phyloP scores from a whole-genome alignment of 2,888 invertebrate genomes.

The Tortricodes alternella region DNA sequence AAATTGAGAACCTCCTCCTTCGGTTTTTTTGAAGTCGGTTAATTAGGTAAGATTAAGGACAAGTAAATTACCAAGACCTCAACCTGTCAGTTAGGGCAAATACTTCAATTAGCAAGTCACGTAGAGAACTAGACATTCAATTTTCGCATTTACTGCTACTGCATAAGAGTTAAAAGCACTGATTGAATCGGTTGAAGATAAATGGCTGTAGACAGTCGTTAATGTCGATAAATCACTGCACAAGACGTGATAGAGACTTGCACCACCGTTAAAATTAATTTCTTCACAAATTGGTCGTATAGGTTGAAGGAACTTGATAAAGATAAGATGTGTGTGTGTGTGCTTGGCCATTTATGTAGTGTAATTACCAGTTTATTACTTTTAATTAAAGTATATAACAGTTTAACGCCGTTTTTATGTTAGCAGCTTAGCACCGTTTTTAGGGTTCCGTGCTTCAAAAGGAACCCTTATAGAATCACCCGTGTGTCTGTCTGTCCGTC shows the following conservation, averaged over 20 bases:
- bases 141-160: not conserved
- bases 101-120: constrained; percentile 27
- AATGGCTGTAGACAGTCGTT: constrained; percentile 16
- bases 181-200: constrained; percentile 12
- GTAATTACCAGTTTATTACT: too few species aligned
- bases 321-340: too few species aligned
- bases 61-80: constrained; percentile 8
- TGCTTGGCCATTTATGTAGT: too few species aligned
- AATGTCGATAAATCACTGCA: constrained; percentile 23
- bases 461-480: too few species aligned
- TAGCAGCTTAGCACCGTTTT: too few species aligned
- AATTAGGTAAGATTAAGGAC: not conserved
- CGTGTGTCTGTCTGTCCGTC: too few species aligned
- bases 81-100: constrained; percentile 7
- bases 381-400: too few species aligned
- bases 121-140: not conserved
- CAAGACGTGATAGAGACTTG: constrained; percentile 1
- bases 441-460: too few species aligned
- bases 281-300: not conserved
- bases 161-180: not conserved
- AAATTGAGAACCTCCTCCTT: too few species aligned
- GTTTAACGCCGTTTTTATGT: too few species aligned
- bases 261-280: not conserved
- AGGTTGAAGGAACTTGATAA: too few species aligned
- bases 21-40: too few species aligned